Conservation (phyloP, 2,888 invertebrate species). For the Cacoxenus indagator region DNA sequence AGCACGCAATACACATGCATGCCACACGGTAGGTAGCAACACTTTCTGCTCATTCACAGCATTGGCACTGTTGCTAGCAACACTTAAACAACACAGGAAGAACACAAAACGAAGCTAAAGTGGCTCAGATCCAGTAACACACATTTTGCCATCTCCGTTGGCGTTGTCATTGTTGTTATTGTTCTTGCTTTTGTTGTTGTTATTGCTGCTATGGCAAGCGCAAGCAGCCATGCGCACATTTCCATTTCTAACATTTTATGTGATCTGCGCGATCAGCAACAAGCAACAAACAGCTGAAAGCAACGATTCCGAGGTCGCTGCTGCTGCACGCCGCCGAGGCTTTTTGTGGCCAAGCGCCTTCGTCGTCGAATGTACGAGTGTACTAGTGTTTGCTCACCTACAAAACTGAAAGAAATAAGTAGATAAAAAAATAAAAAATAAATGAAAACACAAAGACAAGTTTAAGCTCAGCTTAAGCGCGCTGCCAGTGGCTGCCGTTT, state of each 20-base stretch:
- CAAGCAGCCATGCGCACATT: not conserved
- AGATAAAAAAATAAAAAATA: too few relatives aligned
- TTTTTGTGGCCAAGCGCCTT: not conserved
- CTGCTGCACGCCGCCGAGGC: not conserved
- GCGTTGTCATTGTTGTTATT: conserved; percentile 9
- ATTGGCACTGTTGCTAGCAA: not conserved
- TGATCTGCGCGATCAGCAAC: conserved; percentile 12
- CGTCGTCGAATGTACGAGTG: not conserved
- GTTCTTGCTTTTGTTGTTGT: conserved; percentile 22
- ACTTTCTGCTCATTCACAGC: not conserved
- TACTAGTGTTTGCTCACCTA: conserved; percentile 12
- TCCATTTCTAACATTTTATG: not conserved
- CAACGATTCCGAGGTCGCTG: not conserved
- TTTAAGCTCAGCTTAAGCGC: not conserved
- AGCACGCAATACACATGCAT: too few relatives aligned
- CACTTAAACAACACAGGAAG: conserved; percentile 5
- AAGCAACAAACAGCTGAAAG: conserved; percentile 17
- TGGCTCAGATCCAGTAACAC: conserved; percentile 58
- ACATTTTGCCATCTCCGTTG: conserved; percentile 38
- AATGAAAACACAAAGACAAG: conserved; percentile 5
- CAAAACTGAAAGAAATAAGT: too few relatives aligned
- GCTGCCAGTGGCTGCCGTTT: conserved; percentile 32
- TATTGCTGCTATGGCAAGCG: conserved; percentile 16
- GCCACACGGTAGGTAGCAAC: too few relatives aligned
- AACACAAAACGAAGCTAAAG: conserved; percentile 49